phyloP scores from a whole-genome alignment of 53 echinoderm and acorn worm species.

The Astropecten irregularis region DNA sequence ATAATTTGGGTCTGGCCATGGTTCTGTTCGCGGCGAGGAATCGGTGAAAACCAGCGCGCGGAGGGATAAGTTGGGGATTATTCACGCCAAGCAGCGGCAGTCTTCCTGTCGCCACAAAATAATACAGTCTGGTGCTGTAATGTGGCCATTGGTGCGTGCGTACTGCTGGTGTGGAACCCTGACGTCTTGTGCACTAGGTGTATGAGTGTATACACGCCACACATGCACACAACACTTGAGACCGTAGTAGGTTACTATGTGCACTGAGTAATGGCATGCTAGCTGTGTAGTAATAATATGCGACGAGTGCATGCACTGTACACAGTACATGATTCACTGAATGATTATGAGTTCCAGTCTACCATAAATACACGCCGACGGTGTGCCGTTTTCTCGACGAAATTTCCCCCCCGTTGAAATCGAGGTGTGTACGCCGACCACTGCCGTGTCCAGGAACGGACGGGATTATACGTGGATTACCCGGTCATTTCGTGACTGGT shows the following conservation, averaged over 20 bases:
- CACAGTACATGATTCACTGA: no score
- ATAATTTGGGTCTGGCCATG: not conserved
- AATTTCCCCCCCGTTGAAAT: no score
- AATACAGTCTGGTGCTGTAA: not conserved
- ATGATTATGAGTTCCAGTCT: no score
- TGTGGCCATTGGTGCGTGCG: not conserved
- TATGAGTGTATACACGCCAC: not conserved
- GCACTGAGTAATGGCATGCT: no score
- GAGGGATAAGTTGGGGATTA: constrained; percentile 50
- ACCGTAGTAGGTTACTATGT: not conserved
- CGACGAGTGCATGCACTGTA: no score
- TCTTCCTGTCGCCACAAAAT: constrained; percentile 62
- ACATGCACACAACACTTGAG: not conserved
- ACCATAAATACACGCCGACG: no score
- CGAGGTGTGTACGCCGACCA: no score
- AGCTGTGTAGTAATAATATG: no score
- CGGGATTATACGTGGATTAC: not conserved
- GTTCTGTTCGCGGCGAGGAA: not conserved
- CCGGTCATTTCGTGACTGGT: not conserved
- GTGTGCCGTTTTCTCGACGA: no score
- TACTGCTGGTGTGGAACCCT: not conserved
- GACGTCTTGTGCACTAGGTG: not conserved
- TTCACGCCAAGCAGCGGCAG: constrained; percentile 47
- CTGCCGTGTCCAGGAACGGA: not conserved
- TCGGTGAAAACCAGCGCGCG: constrained; percentile 7